Percentiles rank a stretch among this genome's conserved stretches.
These are phyloP conservation scores for Kuschelorhynchus macadamiae DNA, from an alignment of 2,888 invertebrate species.

Conservation along the genomic window DNA sequence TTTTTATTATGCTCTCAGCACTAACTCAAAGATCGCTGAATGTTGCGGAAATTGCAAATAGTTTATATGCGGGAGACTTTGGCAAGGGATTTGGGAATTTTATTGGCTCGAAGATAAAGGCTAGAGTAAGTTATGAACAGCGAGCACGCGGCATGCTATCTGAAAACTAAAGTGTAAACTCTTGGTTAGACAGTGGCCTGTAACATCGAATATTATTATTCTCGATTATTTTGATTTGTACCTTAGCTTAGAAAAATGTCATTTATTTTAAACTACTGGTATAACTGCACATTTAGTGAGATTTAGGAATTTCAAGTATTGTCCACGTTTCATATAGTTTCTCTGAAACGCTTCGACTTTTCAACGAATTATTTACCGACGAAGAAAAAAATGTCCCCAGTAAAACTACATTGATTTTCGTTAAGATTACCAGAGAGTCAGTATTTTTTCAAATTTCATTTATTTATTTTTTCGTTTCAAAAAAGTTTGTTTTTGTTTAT, in stretches of 20 bases:
- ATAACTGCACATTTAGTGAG: background rate
- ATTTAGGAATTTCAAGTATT: no score
- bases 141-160: background rate
- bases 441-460: no score
- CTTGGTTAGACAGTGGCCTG: background rate
- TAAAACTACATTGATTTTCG: no score
- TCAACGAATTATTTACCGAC: no score
- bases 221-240: background rate
- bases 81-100: slow-evolving; percentile 7
- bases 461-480: no score
- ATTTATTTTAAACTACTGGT: background rate
- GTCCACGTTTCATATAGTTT: no score
- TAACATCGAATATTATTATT: background rate
- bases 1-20: slow-evolving; percentile 23
- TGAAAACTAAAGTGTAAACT: slow-evolving; percentile 8
- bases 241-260: background rate
- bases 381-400: no score
- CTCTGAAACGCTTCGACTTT: no score
- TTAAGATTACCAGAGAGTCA: no score
- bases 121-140: slow-evolving; percentile 3
- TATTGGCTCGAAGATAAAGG: slow-evolving; percentile 12
- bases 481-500: no score
- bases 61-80: slow-evolving; percentile 9
- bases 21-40: slow-evolving; percentile 1
- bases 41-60: no score